Conservation (phyloP, 2,113 vertebrate species). For the Python bivittatus region DNA sequence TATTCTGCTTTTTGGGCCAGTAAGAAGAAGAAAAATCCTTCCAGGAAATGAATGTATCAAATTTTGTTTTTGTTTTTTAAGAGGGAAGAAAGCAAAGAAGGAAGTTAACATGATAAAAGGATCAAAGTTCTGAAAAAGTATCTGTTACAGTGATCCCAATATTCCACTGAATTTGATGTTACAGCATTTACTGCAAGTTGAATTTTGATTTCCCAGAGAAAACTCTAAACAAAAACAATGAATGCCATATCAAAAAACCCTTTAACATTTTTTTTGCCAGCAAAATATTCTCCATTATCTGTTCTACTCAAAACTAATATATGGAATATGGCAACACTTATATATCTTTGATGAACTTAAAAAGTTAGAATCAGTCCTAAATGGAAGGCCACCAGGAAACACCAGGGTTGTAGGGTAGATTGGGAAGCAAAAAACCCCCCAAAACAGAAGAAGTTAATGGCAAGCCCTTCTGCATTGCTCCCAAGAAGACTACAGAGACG, state of each 20-base stretch:
- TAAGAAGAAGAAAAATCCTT: not conserved
- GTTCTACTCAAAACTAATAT: not conserved
- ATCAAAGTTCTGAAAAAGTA: not conserved
- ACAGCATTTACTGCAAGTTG: constrained; percentile 8
- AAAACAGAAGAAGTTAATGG: too few species aligned
- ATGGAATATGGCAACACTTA: too few species aligned
- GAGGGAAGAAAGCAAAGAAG: not conserved
- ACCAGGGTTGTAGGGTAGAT: too few species aligned
- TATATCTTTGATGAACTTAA: too few species aligned
- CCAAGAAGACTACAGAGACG: too few species aligned
- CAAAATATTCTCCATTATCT: constrained; percentile 15
- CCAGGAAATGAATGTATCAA: not conserved
- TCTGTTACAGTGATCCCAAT: not conserved
- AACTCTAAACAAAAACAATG: not conserved
- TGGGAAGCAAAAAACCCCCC: too few species aligned
- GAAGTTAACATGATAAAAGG: constrained; percentile 9
- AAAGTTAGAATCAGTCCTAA: too few species aligned
- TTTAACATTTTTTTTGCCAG: not conserved
- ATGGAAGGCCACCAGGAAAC: too few species aligned
- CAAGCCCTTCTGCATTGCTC: too few species aligned
- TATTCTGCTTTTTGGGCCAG: not conserved
- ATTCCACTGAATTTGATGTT: not conserved
- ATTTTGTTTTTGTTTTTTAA: too few species aligned
- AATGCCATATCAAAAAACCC: not conserved
- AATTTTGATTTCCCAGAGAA: not conserved